Conservation (phyloP, 2,888 invertebrate genomes). For the Drosophila paranaensis region DNA sequence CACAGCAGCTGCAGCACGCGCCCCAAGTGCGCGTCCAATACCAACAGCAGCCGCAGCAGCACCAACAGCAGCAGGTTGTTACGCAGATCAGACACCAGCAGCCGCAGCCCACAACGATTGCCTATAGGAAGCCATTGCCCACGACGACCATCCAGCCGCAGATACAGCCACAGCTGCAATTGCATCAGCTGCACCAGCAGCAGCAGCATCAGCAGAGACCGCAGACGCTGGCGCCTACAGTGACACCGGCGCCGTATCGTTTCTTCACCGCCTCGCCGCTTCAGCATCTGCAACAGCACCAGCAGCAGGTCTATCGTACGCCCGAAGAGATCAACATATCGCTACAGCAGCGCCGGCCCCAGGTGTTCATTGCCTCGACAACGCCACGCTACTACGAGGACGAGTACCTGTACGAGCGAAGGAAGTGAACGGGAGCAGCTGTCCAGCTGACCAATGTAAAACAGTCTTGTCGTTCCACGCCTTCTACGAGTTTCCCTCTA, state of each 20-base stretch:
- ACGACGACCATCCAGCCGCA: slow-evolving; percentile 81
- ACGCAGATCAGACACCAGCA: slow-evolving; percentile 74
- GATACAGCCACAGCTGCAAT: slow-evolving; percentile 69
- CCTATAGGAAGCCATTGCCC: slow-evolving; percentile 79
- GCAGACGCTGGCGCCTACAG: slow-evolving; percentile 81
- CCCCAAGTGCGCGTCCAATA: slow-evolving; percentile 61
- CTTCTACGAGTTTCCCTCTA: slow-evolving; percentile 59
- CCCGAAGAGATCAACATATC: slow-evolving; percentile 95
- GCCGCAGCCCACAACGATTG: slow-evolving; percentile 76
- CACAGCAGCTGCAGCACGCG: slow-evolving; percentile 60
- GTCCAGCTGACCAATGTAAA: slow-evolving; percentile 46
- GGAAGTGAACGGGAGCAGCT: slow-evolving; percentile 67
- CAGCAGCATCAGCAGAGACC: slow-evolving; percentile 68
- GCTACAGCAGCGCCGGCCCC: slow-evolving; percentile 91
- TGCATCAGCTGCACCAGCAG: slow-evolving; percentile 72
- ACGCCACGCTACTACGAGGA: slow-evolving; percentile 85
- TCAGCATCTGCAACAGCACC: slow-evolving; percentile 80
- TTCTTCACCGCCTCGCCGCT: slow-evolving; percentile 83
- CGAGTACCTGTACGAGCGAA: slow-evolving; percentile 84
- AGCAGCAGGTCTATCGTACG: slow-evolving; percentile 91
- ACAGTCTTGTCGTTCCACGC: slow-evolving; percentile 75
- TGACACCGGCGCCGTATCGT: slow-evolving; percentile 84
- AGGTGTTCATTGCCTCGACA: slow-evolving; percentile 84
- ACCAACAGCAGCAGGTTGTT: slow-evolving; percentile 69
- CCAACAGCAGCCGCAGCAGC: slow-evolving; percentile 44